Evolutionary conservation across 2,797 vertebrate genomes (phyloP).

Genomic region (Cynopterus sphinx): DNA sequence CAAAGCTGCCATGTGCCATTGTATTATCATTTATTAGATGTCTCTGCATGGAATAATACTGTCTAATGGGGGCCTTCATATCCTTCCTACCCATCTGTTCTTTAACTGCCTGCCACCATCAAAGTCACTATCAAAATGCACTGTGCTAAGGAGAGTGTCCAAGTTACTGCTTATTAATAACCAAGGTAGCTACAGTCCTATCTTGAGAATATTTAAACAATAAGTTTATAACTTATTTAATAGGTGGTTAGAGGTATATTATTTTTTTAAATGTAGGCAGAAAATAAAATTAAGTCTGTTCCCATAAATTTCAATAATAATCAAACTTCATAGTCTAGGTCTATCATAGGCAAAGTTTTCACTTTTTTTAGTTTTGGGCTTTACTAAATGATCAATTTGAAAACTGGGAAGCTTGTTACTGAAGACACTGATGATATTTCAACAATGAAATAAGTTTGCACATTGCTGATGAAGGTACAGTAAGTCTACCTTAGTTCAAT

Average conservation of each 20-base stretch:
- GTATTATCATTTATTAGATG: conserved; percentile 78
- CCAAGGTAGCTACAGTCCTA: conserved; percentile 23
- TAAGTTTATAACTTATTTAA: conserved; percentile 50
- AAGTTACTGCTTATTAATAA: conserved; percentile 60
- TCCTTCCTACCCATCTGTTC: conserved; percentile 65
- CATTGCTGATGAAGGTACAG: conserved; percentile 40
- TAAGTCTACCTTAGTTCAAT: conserved; percentile 50
- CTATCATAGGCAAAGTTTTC: neutral
- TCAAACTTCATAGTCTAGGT: neutral
- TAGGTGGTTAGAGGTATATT: conserved; percentile 17
- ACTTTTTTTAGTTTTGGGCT: neutral
- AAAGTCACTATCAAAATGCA: conserved; percentile 53
- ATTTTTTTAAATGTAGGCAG: conserved; percentile 26
- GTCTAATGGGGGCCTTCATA: conserved; percentile 53
- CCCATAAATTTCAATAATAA: conserved; percentile 56
- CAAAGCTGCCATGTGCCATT: conserved; percentile 75
- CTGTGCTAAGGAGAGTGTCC: conserved; percentile 48
- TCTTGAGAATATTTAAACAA: conserved; percentile 54
- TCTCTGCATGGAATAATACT: conserved; percentile 68
- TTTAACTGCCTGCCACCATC: conserved; percentile 62
- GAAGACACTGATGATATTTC: conserved; percentile 45
- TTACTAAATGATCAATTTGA: neutral
- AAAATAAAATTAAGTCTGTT: conserved; percentile 43
- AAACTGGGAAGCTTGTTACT: conserved; percentile 51
- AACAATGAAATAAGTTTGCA: conserved; percentile 54